These are phyloP conservation scores for Sipha maydis DNA, from an alignment of 2,888 invertebrate species.

Conservation along the genomic window DNA sequence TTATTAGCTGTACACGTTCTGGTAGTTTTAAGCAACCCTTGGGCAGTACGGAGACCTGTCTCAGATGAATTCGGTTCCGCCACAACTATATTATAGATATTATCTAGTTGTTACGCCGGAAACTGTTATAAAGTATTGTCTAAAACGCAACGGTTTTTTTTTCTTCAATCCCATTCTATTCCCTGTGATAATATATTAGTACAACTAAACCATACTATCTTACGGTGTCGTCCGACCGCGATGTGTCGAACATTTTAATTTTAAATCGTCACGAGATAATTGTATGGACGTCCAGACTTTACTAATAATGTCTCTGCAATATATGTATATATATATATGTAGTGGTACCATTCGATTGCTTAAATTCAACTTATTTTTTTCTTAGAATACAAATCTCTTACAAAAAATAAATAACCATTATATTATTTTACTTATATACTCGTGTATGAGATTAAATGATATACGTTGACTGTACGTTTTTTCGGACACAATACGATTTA, in stretches of 20 bases:
- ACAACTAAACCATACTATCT: no score
- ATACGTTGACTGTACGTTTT: not conserved
- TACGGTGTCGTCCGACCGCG: not conserved
- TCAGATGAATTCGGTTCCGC: no score
- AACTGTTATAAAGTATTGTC: no score
- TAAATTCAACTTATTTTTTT: not conserved
- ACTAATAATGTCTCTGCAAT: not conserved
- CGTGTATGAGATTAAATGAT: not conserved
- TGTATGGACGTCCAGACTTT: not conserved
- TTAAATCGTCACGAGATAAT: not conserved
- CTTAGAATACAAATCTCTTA: not conserved
- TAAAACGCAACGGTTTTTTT: no score
- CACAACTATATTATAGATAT: no score
- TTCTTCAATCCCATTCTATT: no score
- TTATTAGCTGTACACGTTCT: no score
- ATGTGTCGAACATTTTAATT: not conserved
- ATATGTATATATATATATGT: not conserved
- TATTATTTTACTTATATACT: no score
- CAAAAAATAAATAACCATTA: not conserved
- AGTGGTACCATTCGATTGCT: not conserved
- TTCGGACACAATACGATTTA: slow-evolving; percentile 8
- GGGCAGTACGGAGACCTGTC: no score
- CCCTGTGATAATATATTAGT: no score
- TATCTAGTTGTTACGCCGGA: no score
- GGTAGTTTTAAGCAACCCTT: no score